phyloP scores from a whole-genome alignment of 2,888 invertebrate genomes.

The Rhagium mordax region DNA sequence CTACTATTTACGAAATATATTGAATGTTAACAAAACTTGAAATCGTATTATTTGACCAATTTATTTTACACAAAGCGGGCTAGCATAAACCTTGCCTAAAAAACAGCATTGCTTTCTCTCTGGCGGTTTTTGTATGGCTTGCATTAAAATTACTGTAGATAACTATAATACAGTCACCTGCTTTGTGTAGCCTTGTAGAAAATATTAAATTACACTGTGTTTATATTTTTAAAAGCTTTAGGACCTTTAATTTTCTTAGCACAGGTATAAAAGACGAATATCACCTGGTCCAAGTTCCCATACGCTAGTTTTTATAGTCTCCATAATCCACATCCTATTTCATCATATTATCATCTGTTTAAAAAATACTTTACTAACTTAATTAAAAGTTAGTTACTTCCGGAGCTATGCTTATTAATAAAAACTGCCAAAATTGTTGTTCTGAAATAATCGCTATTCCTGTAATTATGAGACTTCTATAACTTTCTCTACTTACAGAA shows the following conservation, averaged over 20 bases:
- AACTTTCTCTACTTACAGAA: no score
- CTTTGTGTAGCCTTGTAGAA: slow-evolving; percentile 12
- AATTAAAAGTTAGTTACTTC: neutral
- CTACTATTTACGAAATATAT: no score
- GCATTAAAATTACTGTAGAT: slow-evolving; percentile 10
- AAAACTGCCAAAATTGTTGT: no score
- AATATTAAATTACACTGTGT: slow-evolving; percentile 35
- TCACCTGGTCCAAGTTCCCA: slow-evolving; percentile 45
- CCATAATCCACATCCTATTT: neutral
- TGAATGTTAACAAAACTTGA: no score
- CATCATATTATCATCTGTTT: neutral
- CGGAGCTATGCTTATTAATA: neutral
- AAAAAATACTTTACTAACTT: neutral
- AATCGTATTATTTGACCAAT: no score
- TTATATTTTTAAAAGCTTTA: slow-evolving; percentile 29
- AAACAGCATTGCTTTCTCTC: neutral
- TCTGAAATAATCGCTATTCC: no score
- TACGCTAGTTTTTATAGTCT: neutral
- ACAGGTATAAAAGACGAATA: slow-evolving; percentile 44
- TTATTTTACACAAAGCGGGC: neutral
- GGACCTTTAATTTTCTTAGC: slow-evolving; percentile 27
- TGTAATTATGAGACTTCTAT: no score
- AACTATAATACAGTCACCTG: slow-evolving; percentile 20
- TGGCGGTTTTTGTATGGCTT: neutral
- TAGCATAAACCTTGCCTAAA: neutral